Base-by-base conservation (phyloP, 2,888 invertebrate genomes). In the Slavum lentiscoides region DNA sequence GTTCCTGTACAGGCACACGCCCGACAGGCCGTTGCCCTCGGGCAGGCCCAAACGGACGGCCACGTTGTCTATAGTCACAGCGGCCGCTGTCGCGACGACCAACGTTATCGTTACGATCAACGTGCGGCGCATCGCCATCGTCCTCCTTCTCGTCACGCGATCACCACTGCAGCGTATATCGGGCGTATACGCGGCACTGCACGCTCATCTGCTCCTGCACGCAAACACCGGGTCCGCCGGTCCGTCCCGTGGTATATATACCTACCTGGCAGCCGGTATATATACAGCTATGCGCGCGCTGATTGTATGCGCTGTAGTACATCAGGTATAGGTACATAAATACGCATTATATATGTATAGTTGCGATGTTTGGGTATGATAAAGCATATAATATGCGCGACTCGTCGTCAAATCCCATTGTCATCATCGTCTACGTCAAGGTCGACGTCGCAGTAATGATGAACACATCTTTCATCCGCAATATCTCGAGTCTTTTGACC, bases 1-100 rank as follows among this genome's bases (percentile, higher is more conserved):
- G 64, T 66, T 64, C 58, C 72, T 64, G 72, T 23, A 80, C 64
- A 80, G 39, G 70, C 80, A 80, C 58, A 80, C 80, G 58, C 80
- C 80, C 58, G 80, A 80, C 58, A 80, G 64, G 0, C 80, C 80
- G 19, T 8, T 64, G 53, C 80, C 80, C 2, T 72, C 80, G 64
- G 80, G 80, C 72, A 80, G 43, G 2, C 64, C 61, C 72, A 80
- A n/a, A 1, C 80, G 72, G 39, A 80, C 58, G 39, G 72, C 69
- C 23, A 80, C 70, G 58, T 58, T 72, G 43, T 70, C 80, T 21
- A 80, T 39, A 30, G 80, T 70, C 43, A 72, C 64, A 13, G 64
- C 13, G 11, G 55, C 61, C 39, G 8, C 17, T 17, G n/a, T 19
- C 30, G 30, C n/a, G 3, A 17, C 30, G 4, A 15, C 9, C 2